Percentiles rank a stretch among this genome's conserved stretches.
phyloP scores from a whole-genome alignment of 2,888 invertebrate genomes.

The Sicus ferrugineus region DNA sequence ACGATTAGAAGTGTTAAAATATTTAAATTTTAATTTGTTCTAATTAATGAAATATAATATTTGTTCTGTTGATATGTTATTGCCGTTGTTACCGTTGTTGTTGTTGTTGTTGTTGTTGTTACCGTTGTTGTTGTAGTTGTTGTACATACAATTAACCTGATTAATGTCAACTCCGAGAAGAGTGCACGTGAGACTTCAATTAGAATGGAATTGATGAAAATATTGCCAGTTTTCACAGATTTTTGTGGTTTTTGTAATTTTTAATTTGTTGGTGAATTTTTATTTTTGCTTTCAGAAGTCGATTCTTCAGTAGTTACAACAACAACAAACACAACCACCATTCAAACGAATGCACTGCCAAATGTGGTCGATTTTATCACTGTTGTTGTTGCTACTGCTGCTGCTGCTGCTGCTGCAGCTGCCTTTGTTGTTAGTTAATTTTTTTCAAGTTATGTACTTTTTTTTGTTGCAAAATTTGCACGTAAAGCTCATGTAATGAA shows the following conservation, averaged over 20 bases:
- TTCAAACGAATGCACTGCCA: neutral
- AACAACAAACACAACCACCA: neutral
- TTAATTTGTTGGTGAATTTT: neutral
- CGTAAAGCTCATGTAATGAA: conserved; percentile 33
- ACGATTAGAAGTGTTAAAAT: conserved; percentile 5
- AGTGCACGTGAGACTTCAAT: too few species aligned
- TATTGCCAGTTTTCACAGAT: too few species aligned
- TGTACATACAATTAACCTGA: too few species aligned
- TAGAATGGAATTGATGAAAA: too few species aligned
- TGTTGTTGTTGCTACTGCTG: conserved; percentile 19
- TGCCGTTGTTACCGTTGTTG: neutral
- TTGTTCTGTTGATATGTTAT: neutral
- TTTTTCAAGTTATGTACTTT: conserved; percentile 18
- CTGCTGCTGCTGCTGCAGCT: conserved; percentile 15
- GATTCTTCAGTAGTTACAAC: neutral
- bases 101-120: neutral
- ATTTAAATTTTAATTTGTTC: neutral
- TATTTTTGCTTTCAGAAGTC: neutral
- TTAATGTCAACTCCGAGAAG: too few species aligned
- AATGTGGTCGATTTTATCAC: conserved; percentile 9
- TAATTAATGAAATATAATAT: neutral
- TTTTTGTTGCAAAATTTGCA: conserved; percentile 16
- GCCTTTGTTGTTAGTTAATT: conserved; percentile 10
- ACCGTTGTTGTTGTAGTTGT: neutral
- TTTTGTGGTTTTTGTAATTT: neutral